Base-by-base conservation (phyloP, 2,888 invertebrate genomes). In the Leptinotarsa juncta region DNA sequence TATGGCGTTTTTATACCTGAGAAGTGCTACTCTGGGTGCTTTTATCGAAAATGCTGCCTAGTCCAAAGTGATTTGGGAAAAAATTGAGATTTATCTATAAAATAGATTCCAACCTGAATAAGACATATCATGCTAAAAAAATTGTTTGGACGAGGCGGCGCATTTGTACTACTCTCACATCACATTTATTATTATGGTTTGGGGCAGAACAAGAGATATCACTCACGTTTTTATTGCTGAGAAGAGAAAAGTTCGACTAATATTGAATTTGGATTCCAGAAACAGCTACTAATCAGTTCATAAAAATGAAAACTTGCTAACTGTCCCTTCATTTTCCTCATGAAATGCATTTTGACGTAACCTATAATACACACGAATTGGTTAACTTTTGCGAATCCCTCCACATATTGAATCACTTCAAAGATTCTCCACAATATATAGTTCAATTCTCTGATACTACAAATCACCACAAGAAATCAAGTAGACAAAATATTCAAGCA, bases 401-500 rank as follows among this genome's bases (percentile, higher is more conserved):
- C 65, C 65, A 65, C 15, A 65, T 10, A 15, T 65, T 32, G 15
- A 23, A 18, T 23, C 1, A 42, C n/a, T 65, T n/a, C 42, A 26
- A 65, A n/a, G 23, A 42, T 14, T 65, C 65, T 65, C 12, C 42
- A n/a, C 65, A 65, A 32, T 26, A 26, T 26, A 65, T 65, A 65
- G 23, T 65, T 10, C 32, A n/a, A 65, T 65, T 42, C n/a, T 26
- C 14, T 42, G 42, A 10, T 55, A 49, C 16, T 16, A 50, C 50
- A 50, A 50, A 50, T 16, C 16, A 1, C 16, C 51, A 51, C 15
- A 16, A 51, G 14, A 51, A 51, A 51, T 51, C 51, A 51, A 51
- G 51, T 10, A 51, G 10, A n/a, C n/a, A 16, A 51, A 10, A 42
- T 10, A 42, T 42, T 14, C n/a, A 51, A n/a, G 15, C 16, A 51